phyloP scores from a whole-genome alignment of 2,113 vertebrate species.

The Pyrgilauda ruficollis region DNA sequence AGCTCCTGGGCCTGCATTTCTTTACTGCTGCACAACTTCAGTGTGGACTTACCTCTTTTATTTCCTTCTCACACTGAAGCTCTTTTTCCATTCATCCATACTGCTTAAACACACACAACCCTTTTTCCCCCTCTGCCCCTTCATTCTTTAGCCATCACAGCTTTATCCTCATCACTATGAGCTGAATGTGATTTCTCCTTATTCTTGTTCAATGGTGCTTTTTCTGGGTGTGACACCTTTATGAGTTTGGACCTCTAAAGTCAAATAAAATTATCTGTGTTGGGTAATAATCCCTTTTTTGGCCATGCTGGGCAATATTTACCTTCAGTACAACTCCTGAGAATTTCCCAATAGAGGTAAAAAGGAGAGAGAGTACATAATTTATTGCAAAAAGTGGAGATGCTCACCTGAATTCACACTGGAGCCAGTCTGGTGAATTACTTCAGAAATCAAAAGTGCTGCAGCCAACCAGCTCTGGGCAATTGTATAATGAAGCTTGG shows the following conservation, averaged over 20 bases:
- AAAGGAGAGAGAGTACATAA: neutral
- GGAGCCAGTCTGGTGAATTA: accelerated
- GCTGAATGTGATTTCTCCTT: neutral
- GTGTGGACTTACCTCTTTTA: neutral
- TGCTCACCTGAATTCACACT: neutral
- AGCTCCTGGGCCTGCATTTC: neutral
- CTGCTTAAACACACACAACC: neutral
- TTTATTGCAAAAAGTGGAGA: neutral
- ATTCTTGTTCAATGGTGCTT: neutral
- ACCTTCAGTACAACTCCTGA: neutral
- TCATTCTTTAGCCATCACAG: neutral
- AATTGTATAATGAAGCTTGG: neutral
- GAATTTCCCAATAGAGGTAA: neutral
- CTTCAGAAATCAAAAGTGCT: neutral
- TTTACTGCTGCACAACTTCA: neutral
- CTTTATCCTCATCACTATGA: neutral
- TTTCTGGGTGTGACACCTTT: neutral
- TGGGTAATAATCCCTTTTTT: neutral
- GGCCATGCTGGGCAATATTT: neutral
- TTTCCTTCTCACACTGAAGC: neutral
- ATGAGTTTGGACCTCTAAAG: neutral
- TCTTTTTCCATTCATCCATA: neutral
- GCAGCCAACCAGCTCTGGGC: neutral
- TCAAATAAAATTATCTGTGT: neutral
- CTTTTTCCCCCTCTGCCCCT: neutral